Conservation (phyloP, 2,797 vertebrate genomes). For the Graptemys geographica region DNA sequence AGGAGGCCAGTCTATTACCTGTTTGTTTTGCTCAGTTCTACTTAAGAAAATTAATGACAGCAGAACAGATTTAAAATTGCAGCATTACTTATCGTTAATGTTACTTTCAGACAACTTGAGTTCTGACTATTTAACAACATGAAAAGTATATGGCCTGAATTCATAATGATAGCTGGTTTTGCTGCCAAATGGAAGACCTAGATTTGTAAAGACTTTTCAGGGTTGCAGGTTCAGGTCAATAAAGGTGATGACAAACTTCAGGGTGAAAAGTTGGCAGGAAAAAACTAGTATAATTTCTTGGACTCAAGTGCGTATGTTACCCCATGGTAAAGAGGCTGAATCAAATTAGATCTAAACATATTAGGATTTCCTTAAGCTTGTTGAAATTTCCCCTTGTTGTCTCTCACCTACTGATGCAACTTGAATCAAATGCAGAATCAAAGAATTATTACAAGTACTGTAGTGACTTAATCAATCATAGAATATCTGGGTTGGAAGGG, state of each 20-base stretch:
- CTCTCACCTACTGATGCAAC: not conserved
- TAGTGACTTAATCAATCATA: not conserved
- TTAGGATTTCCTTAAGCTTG: not conserved
- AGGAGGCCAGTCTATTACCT: slow-evolving; percentile 16
- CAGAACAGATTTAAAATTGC: slow-evolving; percentile 64
- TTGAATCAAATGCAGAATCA: not conserved
- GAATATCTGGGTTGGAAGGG: no score
- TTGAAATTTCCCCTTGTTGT: not conserved
- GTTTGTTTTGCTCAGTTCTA: slow-evolving; percentile 47
- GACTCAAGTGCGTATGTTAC: not conserved
- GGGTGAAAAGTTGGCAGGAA: not conserved
- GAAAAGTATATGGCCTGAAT: slow-evolving; percentile 26
- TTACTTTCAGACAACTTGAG: slow-evolving; percentile 51
- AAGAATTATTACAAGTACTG: not conserved
- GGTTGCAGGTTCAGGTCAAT: not conserved
- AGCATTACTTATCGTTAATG: slow-evolving; percentile 43
- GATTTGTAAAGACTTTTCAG: slow-evolving; percentile 7
- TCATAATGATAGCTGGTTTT: slow-evolving; percentile 38
- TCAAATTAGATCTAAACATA: not conserved
- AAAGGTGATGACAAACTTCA: not conserved
- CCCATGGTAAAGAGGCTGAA: not conserved
- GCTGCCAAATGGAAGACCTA: slow-evolving; percentile 3
- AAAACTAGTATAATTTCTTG: not conserved
- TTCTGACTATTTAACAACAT: slow-evolving; percentile 23
- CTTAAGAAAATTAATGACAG: slow-evolving; percentile 71